Conservation (phyloP, 2,888 invertebrate genomes). For the Taphrorychus bicolor region DNA sequence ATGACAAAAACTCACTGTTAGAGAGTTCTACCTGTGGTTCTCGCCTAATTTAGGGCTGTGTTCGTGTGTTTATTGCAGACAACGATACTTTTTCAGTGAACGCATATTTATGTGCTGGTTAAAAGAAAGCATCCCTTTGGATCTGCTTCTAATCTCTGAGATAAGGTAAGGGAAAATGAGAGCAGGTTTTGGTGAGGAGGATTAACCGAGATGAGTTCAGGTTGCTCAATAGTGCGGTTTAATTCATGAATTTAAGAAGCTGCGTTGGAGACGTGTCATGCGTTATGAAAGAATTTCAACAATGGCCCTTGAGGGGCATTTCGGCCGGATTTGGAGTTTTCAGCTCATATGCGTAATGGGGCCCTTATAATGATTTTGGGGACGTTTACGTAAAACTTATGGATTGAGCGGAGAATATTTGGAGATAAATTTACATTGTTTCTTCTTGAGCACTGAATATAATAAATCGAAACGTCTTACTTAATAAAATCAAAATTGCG, state of each 20-base stretch:
- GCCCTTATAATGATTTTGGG: not conserved
- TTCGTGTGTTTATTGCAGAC: not conserved
- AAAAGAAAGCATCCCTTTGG: not conserved
- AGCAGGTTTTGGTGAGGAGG: not conserved
- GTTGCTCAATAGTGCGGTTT: conserved; percentile 1
- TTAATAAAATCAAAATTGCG: no score
- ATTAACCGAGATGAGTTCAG: conserved; percentile 14
- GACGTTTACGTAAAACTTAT: not conserved
- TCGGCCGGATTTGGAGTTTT: conserved; percentile 8
- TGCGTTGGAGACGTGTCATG: conserved; percentile 8
- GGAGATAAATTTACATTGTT: no score
- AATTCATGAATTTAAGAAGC: not conserved
- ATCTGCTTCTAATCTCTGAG: not conserved
- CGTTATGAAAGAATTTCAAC: conserved; percentile 13
- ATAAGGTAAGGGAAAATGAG: conserved; percentile 1
- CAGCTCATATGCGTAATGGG: not conserved
- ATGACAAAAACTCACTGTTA: not conserved
- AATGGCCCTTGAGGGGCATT: conserved; percentile 7
- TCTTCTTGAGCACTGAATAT: no score
- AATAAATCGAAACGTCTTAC: no score
- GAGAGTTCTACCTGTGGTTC: conserved; percentile 2
- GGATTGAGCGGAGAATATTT: no score
- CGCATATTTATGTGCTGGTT: not conserved
- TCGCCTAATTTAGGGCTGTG: not conserved
- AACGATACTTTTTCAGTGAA: conserved; percentile 4